These are phyloP conservation scores for Calyptomena viridis DNA, from an alignment of 2,113 vertebrate species.

Conservation along the genomic window DNA sequence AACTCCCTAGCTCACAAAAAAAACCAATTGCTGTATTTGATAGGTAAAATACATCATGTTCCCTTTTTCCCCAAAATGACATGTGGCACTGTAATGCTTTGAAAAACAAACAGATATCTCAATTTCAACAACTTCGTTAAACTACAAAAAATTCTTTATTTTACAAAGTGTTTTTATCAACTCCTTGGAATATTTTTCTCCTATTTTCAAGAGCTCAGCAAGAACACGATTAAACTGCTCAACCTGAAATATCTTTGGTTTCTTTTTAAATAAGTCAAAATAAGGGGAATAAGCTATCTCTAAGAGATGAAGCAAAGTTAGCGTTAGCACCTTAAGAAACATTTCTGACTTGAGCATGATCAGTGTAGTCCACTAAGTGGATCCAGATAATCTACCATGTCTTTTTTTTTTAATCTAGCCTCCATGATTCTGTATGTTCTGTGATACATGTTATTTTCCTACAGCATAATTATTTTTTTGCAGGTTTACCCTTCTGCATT, in stretches of 20 bases:
- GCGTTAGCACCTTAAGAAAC: not conserved
- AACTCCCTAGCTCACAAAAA: not conserved
- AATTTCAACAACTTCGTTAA: not conserved
- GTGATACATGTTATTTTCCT: not conserved
- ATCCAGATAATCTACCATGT: not conserved
- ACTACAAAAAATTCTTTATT: not conserved
- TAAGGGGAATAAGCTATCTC: not conserved
- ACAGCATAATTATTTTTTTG: not conserved
- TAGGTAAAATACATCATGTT: not conserved
- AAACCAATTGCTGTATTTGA: rapidly evolving
- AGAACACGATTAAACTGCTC: not conserved
- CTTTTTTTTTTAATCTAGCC: not conserved
- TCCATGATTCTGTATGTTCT: not conserved
- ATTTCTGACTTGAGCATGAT: not conserved
- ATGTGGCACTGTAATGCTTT: not conserved
- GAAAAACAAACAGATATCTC: not conserved
- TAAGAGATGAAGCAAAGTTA: not conserved
- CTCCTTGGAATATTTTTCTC: not conserved
- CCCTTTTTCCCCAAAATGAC: not conserved
- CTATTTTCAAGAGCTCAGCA: not conserved
- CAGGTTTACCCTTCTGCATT: not conserved
- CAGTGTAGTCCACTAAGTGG: not conserved
- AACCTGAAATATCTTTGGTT: not conserved
- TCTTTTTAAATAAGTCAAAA: not conserved
- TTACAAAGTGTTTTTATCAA: not conserved